Percentiles rank a stretch among this genome's conserved stretches.
Evolutionary conservation across 2,888 invertebrate species (phyloP).

Genomic region (Hirtodrosophila confusa): DNA sequence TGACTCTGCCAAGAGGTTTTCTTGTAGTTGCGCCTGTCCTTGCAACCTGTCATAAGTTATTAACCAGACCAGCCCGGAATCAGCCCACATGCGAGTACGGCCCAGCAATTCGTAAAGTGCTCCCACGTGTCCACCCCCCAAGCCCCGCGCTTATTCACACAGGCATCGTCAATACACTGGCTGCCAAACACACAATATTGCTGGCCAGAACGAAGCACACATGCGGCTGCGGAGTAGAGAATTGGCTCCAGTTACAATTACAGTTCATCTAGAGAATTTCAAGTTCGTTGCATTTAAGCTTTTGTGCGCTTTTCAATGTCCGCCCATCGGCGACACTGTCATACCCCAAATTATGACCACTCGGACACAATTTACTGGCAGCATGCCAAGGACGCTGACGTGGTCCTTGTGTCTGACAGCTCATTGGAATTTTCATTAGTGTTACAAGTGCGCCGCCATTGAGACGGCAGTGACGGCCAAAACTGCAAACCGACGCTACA

Average conservation of each 20-base stretch:
- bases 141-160: not conserved
- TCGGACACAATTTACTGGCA: slow-evolving; percentile 70
- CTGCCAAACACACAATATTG: slow-evolving; percentile 42
- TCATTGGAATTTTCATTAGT: slow-evolving; percentile 77
- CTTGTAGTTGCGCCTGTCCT: slow-evolving; percentile 8
- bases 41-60: slow-evolving; percentile 72
- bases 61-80: slow-evolving; percentile 61
- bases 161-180: slow-evolving; percentile 7
- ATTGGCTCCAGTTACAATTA: slow-evolving; percentile 24
- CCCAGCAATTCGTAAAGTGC: slow-evolving; percentile 66
- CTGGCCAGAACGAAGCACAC: slow-evolving; percentile 10
- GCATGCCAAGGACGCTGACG: slow-evolving; percentile 65
- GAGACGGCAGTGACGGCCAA: slow-evolving; percentile 59
- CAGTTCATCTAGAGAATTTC: slow-evolving; percentile 47
- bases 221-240: not conserved
- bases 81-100: slow-evolving; percentile 39
- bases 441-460: slow-evolving; percentile 73
- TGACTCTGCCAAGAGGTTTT: slow-evolving; percentile 34
- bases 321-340: slow-evolving; percentile 11
- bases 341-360: slow-evolving; percentile 68
- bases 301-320: slow-evolving; percentile 10
- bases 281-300: slow-evolving; percentile 58
- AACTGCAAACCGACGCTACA: slow-evolving; percentile 35
- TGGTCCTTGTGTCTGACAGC: slow-evolving; percentile 62
- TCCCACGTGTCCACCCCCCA: slow-evolving; percentile 22